Percentiles rank a stretch among this genome's conserved stretches.
These are phyloP conservation scores for Epinotia bilunana DNA, from an alignment of 2,888 invertebrate genomes.

Conservation along the genomic window DNA sequence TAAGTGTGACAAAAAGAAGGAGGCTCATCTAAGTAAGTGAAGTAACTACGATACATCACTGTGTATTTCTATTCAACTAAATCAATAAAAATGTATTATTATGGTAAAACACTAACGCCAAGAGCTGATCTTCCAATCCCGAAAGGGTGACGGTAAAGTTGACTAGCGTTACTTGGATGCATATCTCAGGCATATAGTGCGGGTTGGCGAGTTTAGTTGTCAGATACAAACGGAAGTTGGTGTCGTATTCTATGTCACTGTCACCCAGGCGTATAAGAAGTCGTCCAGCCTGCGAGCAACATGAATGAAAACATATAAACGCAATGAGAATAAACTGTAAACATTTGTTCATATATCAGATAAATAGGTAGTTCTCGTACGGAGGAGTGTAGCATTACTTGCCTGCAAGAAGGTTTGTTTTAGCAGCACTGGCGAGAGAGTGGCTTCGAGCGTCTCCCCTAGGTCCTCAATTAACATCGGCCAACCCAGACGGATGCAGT, in stretches of 20 bases:
- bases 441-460: conserved; percentile 94
- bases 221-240: conserved; percentile 93
- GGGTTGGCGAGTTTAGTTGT: conserved; percentile 97
- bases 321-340: not conserved
- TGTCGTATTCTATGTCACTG: conserved; percentile 94
- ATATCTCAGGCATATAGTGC: conserved; percentile 96
- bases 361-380: not conserved
- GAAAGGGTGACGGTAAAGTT: conserved; percentile 96
- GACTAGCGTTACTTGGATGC: conserved; percentile 95
- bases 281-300: conserved; percentile 86
- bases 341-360: not conserved
- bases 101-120: conserved; percentile 87
- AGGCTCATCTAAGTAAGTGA: not conserved
- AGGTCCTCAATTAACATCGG: conserved; percentile 95
- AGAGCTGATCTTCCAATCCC: conserved; percentile 95
- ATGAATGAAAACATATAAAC: not conserved
- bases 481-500: conserved; percentile 92
- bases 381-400: conserved; percentile 44
- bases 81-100: not conserved
- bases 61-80: too few species aligned
- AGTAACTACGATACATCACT: too few species aligned
- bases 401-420: conserved; percentile 92
- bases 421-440: conserved; percentile 91
- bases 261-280: conserved; percentile 94
- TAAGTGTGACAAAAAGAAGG: not conserved